Evolutionary conservation across 2,888 invertebrate genomes (phyloP), one percentile per base, ranked within the genome.

Genomic region (Ectemnius lituratus): DNA sequence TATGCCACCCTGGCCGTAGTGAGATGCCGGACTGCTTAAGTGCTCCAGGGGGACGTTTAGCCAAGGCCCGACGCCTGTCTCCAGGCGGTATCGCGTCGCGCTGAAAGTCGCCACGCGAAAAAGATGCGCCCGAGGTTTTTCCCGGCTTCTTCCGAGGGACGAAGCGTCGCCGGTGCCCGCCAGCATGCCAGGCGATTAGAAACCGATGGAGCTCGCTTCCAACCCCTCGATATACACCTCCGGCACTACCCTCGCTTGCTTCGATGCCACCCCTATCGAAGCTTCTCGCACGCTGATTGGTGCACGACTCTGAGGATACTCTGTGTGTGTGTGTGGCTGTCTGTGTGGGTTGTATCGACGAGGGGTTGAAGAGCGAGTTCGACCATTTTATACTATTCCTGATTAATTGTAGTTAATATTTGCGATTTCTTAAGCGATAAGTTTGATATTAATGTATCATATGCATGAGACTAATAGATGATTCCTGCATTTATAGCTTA

Each of bases 121-220:
- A 88, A 88, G 88, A 88, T 84, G 86, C 80, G 74, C 67, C 76
- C 70, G 75, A 76, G 84, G 82, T 88, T 89, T 88, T 90, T 87
- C 75, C 67, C 85, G 85, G 80, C 82, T 89, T 84, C 89, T 90
- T 90, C 84, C 84, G 88, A 88, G 88, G 85, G 87, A 75, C 87
- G 81, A 88, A 87, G 89, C 89, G 90, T 90, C 90, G 90, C 90
- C 87, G 86, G 82, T 88, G 89, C 90, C 90, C 90, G 90, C 90
- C 90, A 90, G 81, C 80, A 75, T 79, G 82, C 72, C 86, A 88
- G 90, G 88, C 73, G 58, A 76, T 14, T 82, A 90, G 81, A 75
- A 62, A n/a, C 20, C 4, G 23, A n/a, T 6, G 70, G 75, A 84
- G 79, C 62, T 76, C 23, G 18, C 20, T 45, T 14, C 16, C 66